Evolutionary conservation across 2,797 vertebrate species (phyloP).

Genomic region (Propithecus perrieri): DNA sequence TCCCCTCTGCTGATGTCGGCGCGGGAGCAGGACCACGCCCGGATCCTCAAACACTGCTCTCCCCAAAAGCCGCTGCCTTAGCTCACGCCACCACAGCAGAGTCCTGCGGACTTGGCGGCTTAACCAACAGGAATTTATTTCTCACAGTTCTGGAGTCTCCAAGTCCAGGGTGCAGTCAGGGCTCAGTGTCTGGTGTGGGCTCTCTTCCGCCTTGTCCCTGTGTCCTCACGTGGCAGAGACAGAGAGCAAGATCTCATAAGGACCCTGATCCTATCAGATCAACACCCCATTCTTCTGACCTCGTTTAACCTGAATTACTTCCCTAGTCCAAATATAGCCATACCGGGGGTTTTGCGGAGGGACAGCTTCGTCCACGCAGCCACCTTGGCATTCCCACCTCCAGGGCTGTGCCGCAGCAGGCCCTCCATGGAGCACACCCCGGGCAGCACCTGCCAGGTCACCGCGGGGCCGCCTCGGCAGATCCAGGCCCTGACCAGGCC

Average conservation of each 20-base stretch:
- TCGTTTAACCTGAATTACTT: background rate
- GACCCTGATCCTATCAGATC: background rate
- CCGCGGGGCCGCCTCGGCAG: too few species aligned
- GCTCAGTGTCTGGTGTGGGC: too few species aligned
- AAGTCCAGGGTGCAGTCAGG: background rate
- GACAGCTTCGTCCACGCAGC: background rate
- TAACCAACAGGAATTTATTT: background rate
- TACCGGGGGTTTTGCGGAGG: too few species aligned
- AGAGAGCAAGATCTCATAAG: background rate
- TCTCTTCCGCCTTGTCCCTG: background rate
- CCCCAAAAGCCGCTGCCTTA: background rate
- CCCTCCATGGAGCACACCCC: rapidly evolving
- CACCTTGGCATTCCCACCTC: background rate
- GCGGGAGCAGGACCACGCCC: too few species aligned
- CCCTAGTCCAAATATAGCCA: background rate
- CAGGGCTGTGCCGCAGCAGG: background rate
- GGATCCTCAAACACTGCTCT: background rate
- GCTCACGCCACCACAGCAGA: background rate
- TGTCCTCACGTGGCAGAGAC: background rate
- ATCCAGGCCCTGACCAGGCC: background rate
- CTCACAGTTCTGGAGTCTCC: background rate
- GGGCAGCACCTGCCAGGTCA: background rate
- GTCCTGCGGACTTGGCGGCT: rapidly evolving
- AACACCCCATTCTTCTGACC: background rate
- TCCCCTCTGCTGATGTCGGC: background rate